Base-by-base conservation (phyloP, 2,888 invertebrate species). In the Cataglyphis rosenhaueri region DNA sequence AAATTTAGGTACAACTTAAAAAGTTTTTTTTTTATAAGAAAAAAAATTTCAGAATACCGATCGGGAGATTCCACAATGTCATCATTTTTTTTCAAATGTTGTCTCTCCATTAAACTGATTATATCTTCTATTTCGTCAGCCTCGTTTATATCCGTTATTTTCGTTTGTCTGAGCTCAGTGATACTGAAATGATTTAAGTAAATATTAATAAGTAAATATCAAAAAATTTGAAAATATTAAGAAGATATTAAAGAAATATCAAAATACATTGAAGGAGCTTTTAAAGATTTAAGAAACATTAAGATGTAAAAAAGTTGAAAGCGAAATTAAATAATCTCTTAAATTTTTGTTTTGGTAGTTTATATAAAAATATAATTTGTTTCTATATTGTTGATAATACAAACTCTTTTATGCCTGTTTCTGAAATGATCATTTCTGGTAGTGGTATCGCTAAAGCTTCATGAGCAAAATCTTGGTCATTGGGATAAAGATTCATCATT, bases 161-260 rank as follows among this genome's bases (percentile, higher is more conserved):
- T 15, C 21, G 9, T 15, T 9, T 61, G 38, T 4, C 1, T 2
- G 3, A 2, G 71, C 6, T 25, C 35, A 41, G 41, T 6, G 1
- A n/a, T 32, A 5, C 48, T 75, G 10, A 64, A 75, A 75, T 21
- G n/a, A 32, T 62, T 62, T 25, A 25, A 25, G 25, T 25, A 25
- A 25, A 1, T 64, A 41, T 61, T 29, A 29, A 73, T n/a, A n/a
- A 41, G 6, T 5, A 29, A 3, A 25, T 70, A 70, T 48, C 8
- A 35, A 35, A 4, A 35, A 59, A 59, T 59, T 73, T 52, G 0
- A 8, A 52, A 52, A 52, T 2, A n/a, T n/a, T 52, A n/a, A 52
- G 6, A 8, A 41, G 9, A 29, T 29, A 10, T 73, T 52, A 35
- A 68, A 55, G 0, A 10, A n/a, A 52, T 21, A 52, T 52, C 32